Evolutionary conservation across 2,797 vertebrate genomes (phyloP).

Genomic region (Ptychobarbus kaznakovi): DNA sequence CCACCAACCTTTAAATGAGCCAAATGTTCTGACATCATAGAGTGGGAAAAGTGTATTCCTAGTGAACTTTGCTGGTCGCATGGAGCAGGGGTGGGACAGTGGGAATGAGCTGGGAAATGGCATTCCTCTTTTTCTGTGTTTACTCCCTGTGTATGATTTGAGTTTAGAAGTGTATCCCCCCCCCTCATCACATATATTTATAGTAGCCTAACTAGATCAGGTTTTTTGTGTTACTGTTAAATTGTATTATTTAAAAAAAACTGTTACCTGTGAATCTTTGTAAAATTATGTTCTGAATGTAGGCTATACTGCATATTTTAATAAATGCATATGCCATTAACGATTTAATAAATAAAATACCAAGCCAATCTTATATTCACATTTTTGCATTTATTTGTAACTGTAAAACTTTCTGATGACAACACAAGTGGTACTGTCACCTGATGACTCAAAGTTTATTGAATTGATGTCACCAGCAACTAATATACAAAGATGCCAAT

Average conservation of each 20-base stretch:
- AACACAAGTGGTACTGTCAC: background rate
- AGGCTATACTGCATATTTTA: background rate
- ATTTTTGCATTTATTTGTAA: background rate
- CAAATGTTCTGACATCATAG: slow-evolving; percentile 45
- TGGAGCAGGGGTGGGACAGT: background rate
- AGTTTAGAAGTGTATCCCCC: background rate
- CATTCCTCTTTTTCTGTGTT: background rate
- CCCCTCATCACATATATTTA: background rate
- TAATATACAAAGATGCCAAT: background rate
- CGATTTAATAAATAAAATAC: background rate
- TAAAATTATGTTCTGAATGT: background rate
- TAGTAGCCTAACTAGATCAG: background rate
- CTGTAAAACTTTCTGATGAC: background rate
- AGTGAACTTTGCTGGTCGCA: background rate
- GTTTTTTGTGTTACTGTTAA: background rate
- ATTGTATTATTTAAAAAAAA: background rate
- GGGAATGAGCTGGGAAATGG: background rate
- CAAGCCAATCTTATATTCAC: background rate
- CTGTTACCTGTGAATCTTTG: background rate
- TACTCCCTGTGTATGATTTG: background rate
- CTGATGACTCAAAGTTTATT: background rate
- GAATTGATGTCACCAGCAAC: background rate
- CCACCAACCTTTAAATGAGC: slow-evolving; percentile 72
- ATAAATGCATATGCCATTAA: background rate
- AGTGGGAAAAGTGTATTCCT: background rate